Base-by-base conservation (phyloP, 2,797 vertebrate genomes). In the Galaxias olidus region DNA sequence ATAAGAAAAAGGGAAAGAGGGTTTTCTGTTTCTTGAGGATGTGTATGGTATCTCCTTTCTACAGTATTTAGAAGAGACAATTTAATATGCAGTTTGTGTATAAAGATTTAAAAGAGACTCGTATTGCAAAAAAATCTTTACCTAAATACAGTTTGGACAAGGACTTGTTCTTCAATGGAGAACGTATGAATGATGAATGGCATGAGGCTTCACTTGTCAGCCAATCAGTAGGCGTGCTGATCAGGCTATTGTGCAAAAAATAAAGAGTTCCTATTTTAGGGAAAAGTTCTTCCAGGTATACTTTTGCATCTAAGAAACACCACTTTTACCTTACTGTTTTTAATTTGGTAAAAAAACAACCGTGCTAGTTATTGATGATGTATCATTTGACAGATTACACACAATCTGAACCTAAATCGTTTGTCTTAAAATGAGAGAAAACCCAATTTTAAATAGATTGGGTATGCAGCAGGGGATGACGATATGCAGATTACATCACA, bases 121-220 rank as follows among this genome's bases (percentile, higher is more conserved):
- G n/a, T n/a, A n/a, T n/a, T n/a, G n/a, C 69, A 67, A 74, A 73
- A 68, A 72, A 74, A 69, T 83, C 72, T 78, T 78, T 67, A 70
- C 61, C 46, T 8, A 63, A 62, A 68, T 66, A 63, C 45, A 71
- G 77, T 83, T 68, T n/a, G n/a, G n/a, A n/a, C n/a, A n/a, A 18
- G 66, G 61, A 71, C 44, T 73, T 71, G 68, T 66, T 50, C 74
- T 69, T 82, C 87, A 84, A 85, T 73, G 77, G 80, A 83, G 63
- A 67, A 63, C 30, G 64, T 78, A 63, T 76, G 70, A 91, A 90
- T 90, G 86, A 90, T 91, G 72, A 80, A 89, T 69, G 48, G 61
- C 71, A 82, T 76, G 79, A 81, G 79, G 73, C 73, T 72, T 75
- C 63, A 66, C 66, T 65, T 72, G 72, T 68, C 41, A 7, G 61